Base-by-base conservation (phyloP, 2,888 invertebrate genomes). In the Agapetus fuscipes region DNA sequence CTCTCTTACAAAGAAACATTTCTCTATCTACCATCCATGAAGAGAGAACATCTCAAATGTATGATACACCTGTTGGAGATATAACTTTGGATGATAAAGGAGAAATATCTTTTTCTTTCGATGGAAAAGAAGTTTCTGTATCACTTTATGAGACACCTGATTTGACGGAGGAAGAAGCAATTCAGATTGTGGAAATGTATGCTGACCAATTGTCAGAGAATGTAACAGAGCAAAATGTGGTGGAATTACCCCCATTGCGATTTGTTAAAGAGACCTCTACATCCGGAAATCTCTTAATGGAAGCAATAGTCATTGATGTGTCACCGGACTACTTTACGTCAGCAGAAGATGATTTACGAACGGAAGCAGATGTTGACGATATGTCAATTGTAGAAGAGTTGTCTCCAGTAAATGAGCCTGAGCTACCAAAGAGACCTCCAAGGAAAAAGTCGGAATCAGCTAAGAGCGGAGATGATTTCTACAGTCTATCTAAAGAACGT, bases 111-210 rank as follows among this genome's bases (percentile, higher is more conserved):
- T 89, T 90, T 55, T 89, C 88, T 2, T 89, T 91, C 50, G 90
- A 90, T 53, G 90, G 90, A 2, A 88, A 87, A 63, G 90, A 91
- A 64, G 87, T 90, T 0, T 89, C 89, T 0, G 87, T 90, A 1
- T 90, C 90, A 3, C 62, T 91, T 2, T 91, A 90, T 54, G 91
- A 91, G 66, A 91, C 91, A 1, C 91, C 91, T 0, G 91, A 91
- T 62, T 67, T 91, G 34, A 91, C 90, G 0, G 89, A 91, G 61
- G 88, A 90, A 59, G 90, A 91, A 65, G 91, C 90, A 0, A 67
- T 89, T 20, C 85, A 90, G 64, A 88, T 91, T 52, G 83, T 90
- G 0, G 90, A 91, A 71, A 90, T 91, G 88, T 91, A 90, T 55
- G 91, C 91, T 0, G 89, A 91, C 57, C 89, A 91, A 60, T 70